These are phyloP conservation scores for Nerophis lumbriciformis DNA, from an alignment of 2,113 vertebrate genomes.

Conservation along the genomic window DNA sequence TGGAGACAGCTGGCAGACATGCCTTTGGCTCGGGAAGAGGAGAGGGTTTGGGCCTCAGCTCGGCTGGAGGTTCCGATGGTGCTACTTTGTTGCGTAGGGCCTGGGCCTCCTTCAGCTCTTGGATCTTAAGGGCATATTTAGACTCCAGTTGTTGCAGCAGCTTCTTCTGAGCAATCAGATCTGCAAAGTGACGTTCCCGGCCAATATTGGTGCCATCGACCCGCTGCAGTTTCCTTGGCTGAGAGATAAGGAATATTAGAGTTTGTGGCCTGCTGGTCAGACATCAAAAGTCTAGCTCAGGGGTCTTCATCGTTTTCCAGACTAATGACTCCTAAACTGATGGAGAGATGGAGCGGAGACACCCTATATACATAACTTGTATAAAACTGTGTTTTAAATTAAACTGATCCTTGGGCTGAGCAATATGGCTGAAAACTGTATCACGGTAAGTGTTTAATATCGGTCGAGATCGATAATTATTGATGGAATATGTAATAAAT, in stretches of 20 bases:
- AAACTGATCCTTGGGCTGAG: too few relatives aligned
- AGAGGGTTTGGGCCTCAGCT: slow-evolving; percentile 64
- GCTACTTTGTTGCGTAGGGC: slow-evolving; percentile 77
- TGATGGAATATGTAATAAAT: too few relatives aligned
- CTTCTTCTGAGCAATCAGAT: slow-evolving; percentile 89
- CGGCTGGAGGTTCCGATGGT: slow-evolving; percentile 52
- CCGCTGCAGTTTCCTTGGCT: slow-evolving; percentile 82
- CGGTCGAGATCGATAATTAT: too few relatives aligned
- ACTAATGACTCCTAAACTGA: too few relatives aligned
- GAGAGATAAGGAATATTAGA: not conserved
- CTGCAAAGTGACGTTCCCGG: slow-evolving; percentile 83
- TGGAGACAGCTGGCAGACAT: slow-evolving; percentile 67
- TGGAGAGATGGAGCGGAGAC: too few relatives aligned
- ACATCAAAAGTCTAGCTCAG: too few relatives aligned
- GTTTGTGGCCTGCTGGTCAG: not conserved
- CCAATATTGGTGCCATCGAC: slow-evolving; percentile 68
- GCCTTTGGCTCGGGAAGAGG: slow-evolving; percentile 66
- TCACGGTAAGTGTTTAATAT: too few relatives aligned
- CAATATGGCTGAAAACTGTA: too few relatives aligned
- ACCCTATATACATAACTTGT: too few relatives aligned
- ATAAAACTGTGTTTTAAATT: too few relatives aligned
- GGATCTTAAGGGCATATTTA: slow-evolving; percentile 96
- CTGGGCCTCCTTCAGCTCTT: slow-evolving; percentile 89
- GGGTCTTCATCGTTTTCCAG: too few relatives aligned
- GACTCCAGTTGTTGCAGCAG: slow-evolving; percentile 90